phyloP scores from a whole-genome alignment of 2,888 invertebrate genomes.

The Aphodius granarius region DNA sequence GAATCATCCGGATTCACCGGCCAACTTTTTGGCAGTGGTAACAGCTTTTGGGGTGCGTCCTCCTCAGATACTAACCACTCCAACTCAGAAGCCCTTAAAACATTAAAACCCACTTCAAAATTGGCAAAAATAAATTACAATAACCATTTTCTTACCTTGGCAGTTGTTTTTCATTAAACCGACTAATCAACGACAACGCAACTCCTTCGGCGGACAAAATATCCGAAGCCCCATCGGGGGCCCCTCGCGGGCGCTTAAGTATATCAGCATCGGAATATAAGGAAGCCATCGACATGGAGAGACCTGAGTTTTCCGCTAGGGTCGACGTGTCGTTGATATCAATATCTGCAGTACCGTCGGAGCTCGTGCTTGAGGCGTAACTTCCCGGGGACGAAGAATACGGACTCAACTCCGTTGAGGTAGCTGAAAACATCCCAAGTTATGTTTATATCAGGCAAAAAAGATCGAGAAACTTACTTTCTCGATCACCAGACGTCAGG shows the following conservation, averaged over 20 bases:
- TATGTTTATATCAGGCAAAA: not conserved
- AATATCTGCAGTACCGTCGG: constrained; percentile 58
- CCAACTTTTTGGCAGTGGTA: constrained; percentile 75
- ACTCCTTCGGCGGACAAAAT: constrained; percentile 76
- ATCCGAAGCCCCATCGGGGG: constrained; percentile 56
- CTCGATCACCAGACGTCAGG: constrained; percentile 49
- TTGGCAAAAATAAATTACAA: not conserved
- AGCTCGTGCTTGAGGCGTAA: constrained; percentile 54
- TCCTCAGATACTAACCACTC: constrained; percentile 79
- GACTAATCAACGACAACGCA: constrained; percentile 73
- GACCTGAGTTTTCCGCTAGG: constrained; percentile 53
- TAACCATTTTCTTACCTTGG: constrained; percentile 55
- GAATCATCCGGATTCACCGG: constrained; percentile 68
- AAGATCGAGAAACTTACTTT: constrained; percentile 55
- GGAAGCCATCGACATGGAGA: constrained; percentile 67
- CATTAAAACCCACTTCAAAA: not conserved
- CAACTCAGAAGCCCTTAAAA: constrained; percentile 68
- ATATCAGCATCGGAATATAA: constrained; percentile 63
- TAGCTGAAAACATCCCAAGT: constrained; percentile 42
- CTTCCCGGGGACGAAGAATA: constrained; percentile 56
- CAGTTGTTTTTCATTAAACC: constrained; percentile 74
- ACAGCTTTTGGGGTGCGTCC: constrained; percentile 75
- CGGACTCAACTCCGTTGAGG: constrained; percentile 59
- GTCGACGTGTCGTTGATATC: constrained; percentile 57
- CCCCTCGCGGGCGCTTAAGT: constrained; percentile 50